A percentile compares a stretch with the other conserved stretches of the same genome.
Conservation (phyloP, 2,888 invertebrate genomes). For the Spialia ferax region DNA sequence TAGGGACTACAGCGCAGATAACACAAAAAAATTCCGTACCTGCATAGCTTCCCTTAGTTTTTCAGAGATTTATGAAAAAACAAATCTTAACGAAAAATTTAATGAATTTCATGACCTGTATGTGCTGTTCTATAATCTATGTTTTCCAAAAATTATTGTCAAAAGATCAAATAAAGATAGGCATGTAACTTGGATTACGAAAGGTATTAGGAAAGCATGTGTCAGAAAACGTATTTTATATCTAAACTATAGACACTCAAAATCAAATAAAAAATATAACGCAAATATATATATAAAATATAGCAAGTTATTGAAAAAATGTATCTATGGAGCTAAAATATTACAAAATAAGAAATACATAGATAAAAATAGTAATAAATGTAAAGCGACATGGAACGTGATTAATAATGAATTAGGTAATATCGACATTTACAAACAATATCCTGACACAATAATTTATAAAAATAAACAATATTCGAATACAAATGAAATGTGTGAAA, state of each 20-base stretch:
- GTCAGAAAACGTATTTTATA: neutral
- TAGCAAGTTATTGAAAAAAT: neutral
- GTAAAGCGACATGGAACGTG: slow-evolving; percentile 9
- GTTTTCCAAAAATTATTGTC: slow-evolving; percentile 4
- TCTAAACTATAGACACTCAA: neutral
- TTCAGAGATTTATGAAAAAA: neutral
- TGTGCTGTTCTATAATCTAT: neutral
- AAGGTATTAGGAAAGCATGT: neutral
- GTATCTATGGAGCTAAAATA: neutral
- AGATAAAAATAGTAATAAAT: slow-evolving; percentile 5
- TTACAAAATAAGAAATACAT: neutral
- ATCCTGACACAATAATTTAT: slow-evolving; percentile 2
- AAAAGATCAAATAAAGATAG: neutral
- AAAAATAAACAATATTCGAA: neutral
- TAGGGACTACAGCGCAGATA: neutral
- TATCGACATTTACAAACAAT: neutral
- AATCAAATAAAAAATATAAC: neutral
- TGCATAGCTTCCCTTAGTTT: neutral
- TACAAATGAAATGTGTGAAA: slow-evolving; percentile 2
- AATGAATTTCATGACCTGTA: neutral
- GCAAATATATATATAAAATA: neutral
- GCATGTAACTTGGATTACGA: neutral
- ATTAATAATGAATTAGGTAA: slow-evolving; percentile 4
- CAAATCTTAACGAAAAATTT: neutral
- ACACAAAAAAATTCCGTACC: neutral